Evolutionary conservation across 1,140 invertebrate genomes (phyloP), one percentile per base, ranked within the genome.

Genomic region (Laodelphax striatellus): DNA sequence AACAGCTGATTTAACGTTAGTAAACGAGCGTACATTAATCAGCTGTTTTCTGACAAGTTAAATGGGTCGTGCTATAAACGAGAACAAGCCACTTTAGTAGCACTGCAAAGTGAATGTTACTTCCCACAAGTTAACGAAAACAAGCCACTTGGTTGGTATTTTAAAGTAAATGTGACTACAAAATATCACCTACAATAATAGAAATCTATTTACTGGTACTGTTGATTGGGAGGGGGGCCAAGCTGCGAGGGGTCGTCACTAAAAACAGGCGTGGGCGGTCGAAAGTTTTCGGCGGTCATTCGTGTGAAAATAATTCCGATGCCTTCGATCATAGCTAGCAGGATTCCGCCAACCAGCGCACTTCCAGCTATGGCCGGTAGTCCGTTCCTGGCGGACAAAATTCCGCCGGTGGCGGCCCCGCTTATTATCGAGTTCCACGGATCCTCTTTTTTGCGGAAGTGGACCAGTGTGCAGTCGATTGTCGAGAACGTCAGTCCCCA

Each of bases 341-440:
- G 77, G 52, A 98, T 84, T 61, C 94, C 95, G 56, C 95, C 96
- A 63, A 98, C 89, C 24, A 98, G 75, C 14, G 94, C 96, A 77
- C 93, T 97, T 5, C 92, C 94, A 61, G 89, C 83, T 93, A 98
- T 98, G 0, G 94, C 89, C 55, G 85, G 87, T n/a, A 85, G 68
- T 24, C 97, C 97, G 79, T 91, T 95, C 81, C 97, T 82, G 10
- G 95, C 90, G 34, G 96, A 90, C 62, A 99, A 76, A 67, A 98
- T 90, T 44, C 90, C 96, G 52, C 96, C 96, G 46, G 96, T 98
- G 0, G 90, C 80, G 10, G 93, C 94, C 8, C 95, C 96, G 77
- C 93, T 97, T 60, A 93, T 92, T 42, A 99, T 99, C 0, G 94
- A 97, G 75, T 94, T 98, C 92, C 93, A 97, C 0, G 94, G 94